phyloP scores from a whole-genome alignment of 1,140 invertebrate genomes.

The Ruditapes philippinarum region DNA sequence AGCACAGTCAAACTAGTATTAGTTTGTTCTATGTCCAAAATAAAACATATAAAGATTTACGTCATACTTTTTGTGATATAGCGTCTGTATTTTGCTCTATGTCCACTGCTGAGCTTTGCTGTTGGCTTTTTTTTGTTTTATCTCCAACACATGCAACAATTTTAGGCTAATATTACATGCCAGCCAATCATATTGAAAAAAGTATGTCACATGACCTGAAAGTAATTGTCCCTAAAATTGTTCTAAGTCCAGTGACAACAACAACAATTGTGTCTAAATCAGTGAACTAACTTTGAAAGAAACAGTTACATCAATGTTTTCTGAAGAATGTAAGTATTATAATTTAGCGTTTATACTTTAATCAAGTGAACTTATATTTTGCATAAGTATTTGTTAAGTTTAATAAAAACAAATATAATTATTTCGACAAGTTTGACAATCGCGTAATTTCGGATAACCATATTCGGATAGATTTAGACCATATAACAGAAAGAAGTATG shows the following conservation, averaged over 20 bases:
- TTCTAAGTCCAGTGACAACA: neutral
- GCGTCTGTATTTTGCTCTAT: neutral
- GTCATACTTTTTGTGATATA: neutral
- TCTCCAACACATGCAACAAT: neutral
- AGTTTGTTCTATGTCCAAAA: neutral
- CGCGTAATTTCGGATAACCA: too few relatives aligned
- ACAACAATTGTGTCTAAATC: too few relatives aligned
- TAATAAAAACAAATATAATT: too few relatives aligned
- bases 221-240: neutral
- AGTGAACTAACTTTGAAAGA: too few relatives aligned
- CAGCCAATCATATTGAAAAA: neutral
- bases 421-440: too few relatives aligned
- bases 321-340: too few relatives aligned
- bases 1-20: neutral
- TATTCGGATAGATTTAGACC: neutral
- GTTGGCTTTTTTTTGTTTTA: neutral
- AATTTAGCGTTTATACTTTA: too few relatives aligned
- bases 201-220: neutral
- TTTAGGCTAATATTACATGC: neutral
- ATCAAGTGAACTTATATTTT: too few relatives aligned
- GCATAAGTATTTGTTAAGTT: too few relatives aligned
- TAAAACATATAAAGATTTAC: neutral
- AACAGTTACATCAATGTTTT: too few relatives aligned
- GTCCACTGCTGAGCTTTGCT: neutral
- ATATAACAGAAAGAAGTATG: neutral